Evolutionary conservation across 2,888 invertebrate species (phyloP).

Genomic region (Ernsta delagoae): DNA sequence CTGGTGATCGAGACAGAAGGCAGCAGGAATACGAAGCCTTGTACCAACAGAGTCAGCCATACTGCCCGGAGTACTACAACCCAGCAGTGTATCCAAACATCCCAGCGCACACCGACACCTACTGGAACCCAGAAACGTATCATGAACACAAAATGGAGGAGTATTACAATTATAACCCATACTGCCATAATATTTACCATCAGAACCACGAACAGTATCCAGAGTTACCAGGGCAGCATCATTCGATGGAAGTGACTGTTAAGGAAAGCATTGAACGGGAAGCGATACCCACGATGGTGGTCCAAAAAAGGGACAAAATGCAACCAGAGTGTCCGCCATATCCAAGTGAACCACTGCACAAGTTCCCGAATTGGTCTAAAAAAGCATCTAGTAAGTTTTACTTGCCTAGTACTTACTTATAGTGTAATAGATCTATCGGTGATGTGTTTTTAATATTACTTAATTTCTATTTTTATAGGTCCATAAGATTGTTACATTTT

Average conservation of each 20-base stretch:
- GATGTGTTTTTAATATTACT: no score
- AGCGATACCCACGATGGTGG: not conserved
- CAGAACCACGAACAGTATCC: slow-evolving; percentile 66
- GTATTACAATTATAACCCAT: slow-evolving; percentile 69
- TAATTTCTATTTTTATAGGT: no score
- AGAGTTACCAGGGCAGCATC: slow-evolving; percentile 48
- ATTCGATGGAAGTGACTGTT: slow-evolving; percentile 46
- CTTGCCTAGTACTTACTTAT: no score
- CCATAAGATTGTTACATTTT: no score
- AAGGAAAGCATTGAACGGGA: slow-evolving; percentile 53
- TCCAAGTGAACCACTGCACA: slow-evolving; percentile 48
- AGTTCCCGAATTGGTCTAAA: slow-evolving; percentile 52
- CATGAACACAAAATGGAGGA: slow-evolving; percentile 72
- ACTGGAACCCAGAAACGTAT: slow-evolving; percentile 69
- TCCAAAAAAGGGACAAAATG: slow-evolving; percentile 25
- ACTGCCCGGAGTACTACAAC: slow-evolving; percentile 66
- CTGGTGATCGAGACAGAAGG: slow-evolving; percentile 59
- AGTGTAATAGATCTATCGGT: no score
- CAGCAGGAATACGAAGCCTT: slow-evolving; percentile 61
- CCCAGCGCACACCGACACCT: slow-evolving; percentile 61
- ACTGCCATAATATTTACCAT: slow-evolving; percentile 70
- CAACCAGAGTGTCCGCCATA: slow-evolving; percentile 38
- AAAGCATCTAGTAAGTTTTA: slow-evolving; percentile 67
- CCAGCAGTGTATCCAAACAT: slow-evolving; percentile 63
- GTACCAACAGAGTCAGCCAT: slow-evolving; percentile 60